Evolutionary conservation across 53 echinoderm and acorn worm genomes (phyloP).

Genomic region (Stichopus horrens): DNA sequence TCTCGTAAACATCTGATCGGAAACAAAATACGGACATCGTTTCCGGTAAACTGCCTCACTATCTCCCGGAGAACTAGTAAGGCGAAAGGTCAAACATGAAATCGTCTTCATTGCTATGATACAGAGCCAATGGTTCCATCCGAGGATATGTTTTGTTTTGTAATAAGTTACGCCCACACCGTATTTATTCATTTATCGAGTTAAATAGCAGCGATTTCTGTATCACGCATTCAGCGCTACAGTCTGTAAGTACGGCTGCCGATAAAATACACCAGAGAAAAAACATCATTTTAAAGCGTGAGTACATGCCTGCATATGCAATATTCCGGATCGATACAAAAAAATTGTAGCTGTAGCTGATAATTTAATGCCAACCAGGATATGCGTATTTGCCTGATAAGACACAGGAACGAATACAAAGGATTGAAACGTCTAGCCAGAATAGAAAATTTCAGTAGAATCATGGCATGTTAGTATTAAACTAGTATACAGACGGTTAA

Average conservation of each 20-base stretch:
- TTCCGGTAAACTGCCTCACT: background rate
- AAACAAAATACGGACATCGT: background rate
- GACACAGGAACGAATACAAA: too few relatives aligned
- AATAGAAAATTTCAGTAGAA: too few relatives aligned
- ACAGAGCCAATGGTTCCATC: background rate
- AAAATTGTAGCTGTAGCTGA: too few relatives aligned
- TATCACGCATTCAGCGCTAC: background rate
- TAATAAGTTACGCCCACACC: background rate
- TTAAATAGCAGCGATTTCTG: background rate
- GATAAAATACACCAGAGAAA: background rate
- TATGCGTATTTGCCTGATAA: too few relatives aligned
- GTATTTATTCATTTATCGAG: background rate
- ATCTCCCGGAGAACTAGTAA: background rate
- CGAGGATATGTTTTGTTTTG: background rate
- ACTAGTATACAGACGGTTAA: too few relatives aligned
- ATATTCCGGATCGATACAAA: too few relatives aligned
- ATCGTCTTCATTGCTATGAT: background rate
- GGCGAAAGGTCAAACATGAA: conserved; percentile 2
- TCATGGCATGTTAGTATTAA: too few relatives aligned
- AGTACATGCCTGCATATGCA: too few relatives aligned
- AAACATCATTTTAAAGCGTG: too few relatives aligned
- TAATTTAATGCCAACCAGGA: too few relatives aligned
- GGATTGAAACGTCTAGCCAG: too few relatives aligned
- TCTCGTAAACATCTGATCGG: background rate
- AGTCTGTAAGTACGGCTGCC: background rate